A percentile compares a stretch with the other conserved stretches of the same genome.
Conservation (phyloP, 1,140 invertebrate genomes). For the Armadillidium nasatum region DNA sequence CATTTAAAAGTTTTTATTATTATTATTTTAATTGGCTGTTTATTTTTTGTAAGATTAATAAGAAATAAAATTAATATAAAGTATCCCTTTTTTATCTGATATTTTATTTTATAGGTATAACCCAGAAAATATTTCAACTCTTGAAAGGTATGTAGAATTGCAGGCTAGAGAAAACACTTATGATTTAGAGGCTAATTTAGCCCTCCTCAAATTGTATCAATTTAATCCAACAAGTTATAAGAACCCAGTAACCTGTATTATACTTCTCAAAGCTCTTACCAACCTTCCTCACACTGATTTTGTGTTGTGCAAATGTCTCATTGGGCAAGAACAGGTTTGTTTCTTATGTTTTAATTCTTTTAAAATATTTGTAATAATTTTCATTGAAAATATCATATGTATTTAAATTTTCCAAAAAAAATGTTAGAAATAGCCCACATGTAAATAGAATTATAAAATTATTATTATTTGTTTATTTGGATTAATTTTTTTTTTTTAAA, state of each 20-base stretch:
- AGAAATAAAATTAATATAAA: no score
- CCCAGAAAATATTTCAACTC: conserved; percentile 79
- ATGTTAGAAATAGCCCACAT: no score
- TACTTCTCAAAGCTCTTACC: conserved; percentile 88
- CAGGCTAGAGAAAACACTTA: conserved; percentile 90
- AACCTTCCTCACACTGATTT: conserved; percentile 96
- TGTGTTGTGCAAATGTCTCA: conserved; percentile 89
- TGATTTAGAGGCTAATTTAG: conserved; percentile 92
- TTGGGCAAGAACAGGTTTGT: conserved; percentile 76
- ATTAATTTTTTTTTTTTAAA: no score
- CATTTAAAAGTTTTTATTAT: no score
- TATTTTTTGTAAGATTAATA: no score
- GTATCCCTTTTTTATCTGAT: no score
- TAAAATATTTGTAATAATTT: no score
- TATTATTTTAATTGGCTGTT: no score
- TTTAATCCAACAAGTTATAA: conserved; percentile 53
- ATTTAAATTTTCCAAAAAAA: no score
- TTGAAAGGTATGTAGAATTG: conserved; percentile 88
- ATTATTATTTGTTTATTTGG: no score
- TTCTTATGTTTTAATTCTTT: background rate
- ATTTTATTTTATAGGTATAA: conserved; percentile 68
- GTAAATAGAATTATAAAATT: no score
- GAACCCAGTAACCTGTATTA: conserved; percentile 71
- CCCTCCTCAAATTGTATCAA: conserved; percentile 62
- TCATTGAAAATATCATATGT: no score